phyloP scores from a whole-genome alignment of 2,113 vertebrate species.

The Oryzias celebensis region DNA sequence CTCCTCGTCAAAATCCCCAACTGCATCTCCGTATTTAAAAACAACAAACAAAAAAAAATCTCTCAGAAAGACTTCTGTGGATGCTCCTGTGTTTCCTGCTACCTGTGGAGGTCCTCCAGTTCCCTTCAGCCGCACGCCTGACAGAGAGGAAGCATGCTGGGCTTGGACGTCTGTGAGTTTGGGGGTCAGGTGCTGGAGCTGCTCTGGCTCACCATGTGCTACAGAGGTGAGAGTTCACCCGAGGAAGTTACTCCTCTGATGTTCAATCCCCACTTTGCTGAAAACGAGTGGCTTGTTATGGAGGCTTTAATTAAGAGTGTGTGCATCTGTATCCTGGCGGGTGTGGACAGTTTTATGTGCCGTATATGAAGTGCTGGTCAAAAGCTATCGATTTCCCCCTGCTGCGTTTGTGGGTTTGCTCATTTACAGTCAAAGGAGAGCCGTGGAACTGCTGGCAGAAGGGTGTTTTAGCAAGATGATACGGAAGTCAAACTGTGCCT shows the following conservation, averaged over 20 bases:
- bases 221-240: conserved; percentile 77
- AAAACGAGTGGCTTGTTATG: background rate
- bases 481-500: conserved; percentile 14
- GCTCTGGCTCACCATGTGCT: conserved; percentile 87
- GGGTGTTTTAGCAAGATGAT: conserved; percentile 14
- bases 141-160: conserved; percentile 78
- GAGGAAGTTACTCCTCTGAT: conserved; percentile 15
- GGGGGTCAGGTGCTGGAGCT: conserved; percentile 85
- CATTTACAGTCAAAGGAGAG: background rate
- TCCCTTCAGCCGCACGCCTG: conserved; percentile 34
- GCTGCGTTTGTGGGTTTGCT: conserved; percentile 11
- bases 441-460: background rate
- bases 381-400: conserved; percentile 61
- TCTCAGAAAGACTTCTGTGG: conserved; percentile 35
- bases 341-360: conserved; percentile 69
- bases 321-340: conserved; percentile 43
- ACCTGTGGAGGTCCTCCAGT: conserved; percentile 64
- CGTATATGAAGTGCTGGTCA: conserved; percentile 50
- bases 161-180: conserved; percentile 86
- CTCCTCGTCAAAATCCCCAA: conserved; percentile 16
- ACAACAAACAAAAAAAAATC: conserved; percentile 33
- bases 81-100: conserved; percentile 50
- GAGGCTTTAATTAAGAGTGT: background rate
- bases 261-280: background rate
- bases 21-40: conserved; percentile 2